These are phyloP conservation scores for Synergus gifuensis DNA, from an alignment of 2,888 invertebrate species.

Conservation along the genomic window DNA sequence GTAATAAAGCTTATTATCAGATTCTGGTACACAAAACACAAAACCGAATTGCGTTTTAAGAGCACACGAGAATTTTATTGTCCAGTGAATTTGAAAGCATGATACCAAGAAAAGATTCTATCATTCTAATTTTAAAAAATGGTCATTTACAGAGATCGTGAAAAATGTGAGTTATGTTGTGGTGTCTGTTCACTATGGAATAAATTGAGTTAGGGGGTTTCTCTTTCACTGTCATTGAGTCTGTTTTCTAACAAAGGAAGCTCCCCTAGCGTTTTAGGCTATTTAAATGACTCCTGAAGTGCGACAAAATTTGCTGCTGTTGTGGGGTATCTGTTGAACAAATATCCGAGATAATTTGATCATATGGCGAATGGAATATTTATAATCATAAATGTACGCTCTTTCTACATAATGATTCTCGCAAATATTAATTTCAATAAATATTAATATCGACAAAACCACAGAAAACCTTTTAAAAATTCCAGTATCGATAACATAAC, in stretches of 20 bases:
- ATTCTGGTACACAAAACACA: constrained; percentile 2
- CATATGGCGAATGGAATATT: constrained; percentile 39
- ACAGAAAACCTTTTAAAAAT: not conserved
- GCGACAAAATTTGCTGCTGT: constrained; percentile 31
- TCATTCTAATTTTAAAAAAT: constrained; percentile 24
- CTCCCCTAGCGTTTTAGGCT: constrained; percentile 39
- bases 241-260: constrained; percentile 40
- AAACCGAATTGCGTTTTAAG: not conserved
- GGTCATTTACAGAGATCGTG: constrained; percentile 5
- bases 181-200: constrained; percentile 36
- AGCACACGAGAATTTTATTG: constrained; percentile 11
- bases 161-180: constrained; percentile 41
- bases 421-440: not conserved
- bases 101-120: constrained; percentile 26
- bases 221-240: constrained; percentile 27
- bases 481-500: not conserved
- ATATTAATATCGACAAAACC: too few relatives aligned
- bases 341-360: constrained; percentile 38
- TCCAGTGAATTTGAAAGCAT: constrained; percentile 35
- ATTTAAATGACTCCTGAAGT: constrained; percentile 38
- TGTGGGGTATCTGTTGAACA: constrained; percentile 37
- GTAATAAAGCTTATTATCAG: not conserved
- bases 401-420: not conserved
- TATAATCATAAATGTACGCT: constrained; percentile 11
- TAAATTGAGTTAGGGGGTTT: constrained; percentile 28